phyloP scores from a whole-genome alignment of 2,888 invertebrate species.

The Nebria salina region DNA sequence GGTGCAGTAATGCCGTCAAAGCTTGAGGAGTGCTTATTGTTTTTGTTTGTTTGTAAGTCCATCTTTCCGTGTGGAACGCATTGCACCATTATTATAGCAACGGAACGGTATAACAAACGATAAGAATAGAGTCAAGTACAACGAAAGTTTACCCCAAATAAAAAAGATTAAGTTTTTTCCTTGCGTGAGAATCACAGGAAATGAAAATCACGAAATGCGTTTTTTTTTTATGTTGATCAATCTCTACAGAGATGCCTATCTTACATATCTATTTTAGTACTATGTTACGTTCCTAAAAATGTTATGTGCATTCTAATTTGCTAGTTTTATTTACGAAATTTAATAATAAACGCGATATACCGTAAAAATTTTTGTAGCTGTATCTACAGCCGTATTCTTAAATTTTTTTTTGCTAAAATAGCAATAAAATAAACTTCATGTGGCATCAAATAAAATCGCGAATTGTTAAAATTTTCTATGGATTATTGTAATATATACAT shows the following conservation, averaged over 20 bases:
- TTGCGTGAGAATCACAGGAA: not conserved
- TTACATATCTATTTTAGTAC: not conserved
- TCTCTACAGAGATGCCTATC: not conserved
- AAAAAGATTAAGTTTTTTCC: not conserved
- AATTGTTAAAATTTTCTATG: no score
- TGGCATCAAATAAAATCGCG: no score
- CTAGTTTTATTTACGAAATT: no score
- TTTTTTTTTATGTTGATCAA: not conserved
- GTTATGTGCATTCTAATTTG: not conserved
- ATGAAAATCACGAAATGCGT: not conserved
- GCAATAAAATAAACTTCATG: no score
- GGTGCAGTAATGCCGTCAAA: not conserved
- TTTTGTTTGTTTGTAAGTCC: not conserved
- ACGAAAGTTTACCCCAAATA: slow-evolving; percentile 23
- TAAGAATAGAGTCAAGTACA: not conserved
- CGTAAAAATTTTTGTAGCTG: no score
- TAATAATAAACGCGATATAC: no score
- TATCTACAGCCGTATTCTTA: no score
- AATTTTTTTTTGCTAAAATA: no score
- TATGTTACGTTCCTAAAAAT: not conserved
- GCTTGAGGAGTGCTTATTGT: not conserved
- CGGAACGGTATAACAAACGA: not conserved
- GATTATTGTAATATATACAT: no score
- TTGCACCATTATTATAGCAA: not conserved
- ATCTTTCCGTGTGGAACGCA: not conserved